Evolutionary conservation across 2,113 vertebrate genomes (phyloP).

Genomic region (Grus americana): DNA sequence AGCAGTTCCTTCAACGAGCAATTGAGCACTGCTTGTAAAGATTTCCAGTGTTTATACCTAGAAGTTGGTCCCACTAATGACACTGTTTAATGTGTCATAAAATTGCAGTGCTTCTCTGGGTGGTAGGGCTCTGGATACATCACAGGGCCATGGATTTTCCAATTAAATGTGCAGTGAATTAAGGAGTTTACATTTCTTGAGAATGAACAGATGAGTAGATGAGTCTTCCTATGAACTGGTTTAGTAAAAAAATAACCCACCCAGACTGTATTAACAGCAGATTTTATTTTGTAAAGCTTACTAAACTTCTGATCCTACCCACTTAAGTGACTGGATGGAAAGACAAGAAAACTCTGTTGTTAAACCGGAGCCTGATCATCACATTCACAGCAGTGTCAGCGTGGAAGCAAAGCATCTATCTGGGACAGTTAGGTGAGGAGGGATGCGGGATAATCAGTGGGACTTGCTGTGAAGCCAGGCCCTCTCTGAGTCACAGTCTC

Average conservation of each 20-base stretch:
- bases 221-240: background rate
- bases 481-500: background rate
- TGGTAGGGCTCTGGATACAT: background rate
- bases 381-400: background rate
- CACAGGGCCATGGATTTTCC: background rate
- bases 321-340: background rate
- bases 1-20: background rate
- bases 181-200: conserved; percentile 5
- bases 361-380: background rate
- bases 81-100: background rate
- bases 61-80: background rate
- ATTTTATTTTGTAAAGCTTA: background rate
- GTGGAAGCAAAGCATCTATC: background rate
- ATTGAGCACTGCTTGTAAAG: background rate
- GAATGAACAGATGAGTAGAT: background rate
- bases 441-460: accelerated
- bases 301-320: background rate
- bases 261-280: background rate
- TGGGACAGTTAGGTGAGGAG: background rate
- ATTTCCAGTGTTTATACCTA: background rate
- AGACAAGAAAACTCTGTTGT: background rate
- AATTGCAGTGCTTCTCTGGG: background rate
- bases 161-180: background rate
- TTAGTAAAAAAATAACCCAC: background rate
- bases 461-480: background rate